Evolutionary conservation across 30 jellyfish, hydroid and myxozoan species (phyloP), one percentile per base, ranked within the genome.

Genomic region (Aurelia coerulea): DNA sequence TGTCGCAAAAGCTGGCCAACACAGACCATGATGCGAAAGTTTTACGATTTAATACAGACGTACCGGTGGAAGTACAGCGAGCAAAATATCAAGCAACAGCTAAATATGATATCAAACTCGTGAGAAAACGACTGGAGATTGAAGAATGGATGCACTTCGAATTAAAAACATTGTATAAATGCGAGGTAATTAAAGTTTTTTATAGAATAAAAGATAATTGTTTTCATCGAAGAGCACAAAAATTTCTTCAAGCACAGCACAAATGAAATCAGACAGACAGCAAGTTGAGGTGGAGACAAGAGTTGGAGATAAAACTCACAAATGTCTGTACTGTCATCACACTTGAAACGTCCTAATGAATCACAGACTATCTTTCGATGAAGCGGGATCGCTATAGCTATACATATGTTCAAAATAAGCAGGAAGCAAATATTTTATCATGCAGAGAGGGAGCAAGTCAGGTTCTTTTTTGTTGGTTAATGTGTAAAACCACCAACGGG

Each of bases 141-240:
- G 98, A 92, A 66, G 98, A 88, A 59, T 92, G 98, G 98, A 87
- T 92, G 95, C 93, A 92, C 59, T 80, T 80, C 79, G 96, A 92
- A 65, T 64, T 92, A 56, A 76, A 93, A 79, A 76, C 68, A 34
- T 79, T 92, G 49, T 92, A 69, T 60, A 62, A 70, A 29, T 92
- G 97, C 65, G 91, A 81, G 97, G 98, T 92, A 74, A 41, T 62
- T 53, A 65, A 37, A 17, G 49, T 5, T 0, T 76, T 29, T 12
- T n/a, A 32, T 76, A 6, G 53, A 19, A 19, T 37, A 35, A 8
- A 31, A 8, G 29, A 23, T 68, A 39, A 5, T 23, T 5, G 19
- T 68, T 18, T 16, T 68, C 35, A n/a, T 17, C 34, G 31, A 0
- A 4, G 71, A 62, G 31, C 34, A 62, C 34, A n/a, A 17, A 29